These are phyloP conservation scores for Orgyia antiqua DNA, from an alignment of 2,888 invertebrate genomes.

Conservation along the genomic window DNA sequence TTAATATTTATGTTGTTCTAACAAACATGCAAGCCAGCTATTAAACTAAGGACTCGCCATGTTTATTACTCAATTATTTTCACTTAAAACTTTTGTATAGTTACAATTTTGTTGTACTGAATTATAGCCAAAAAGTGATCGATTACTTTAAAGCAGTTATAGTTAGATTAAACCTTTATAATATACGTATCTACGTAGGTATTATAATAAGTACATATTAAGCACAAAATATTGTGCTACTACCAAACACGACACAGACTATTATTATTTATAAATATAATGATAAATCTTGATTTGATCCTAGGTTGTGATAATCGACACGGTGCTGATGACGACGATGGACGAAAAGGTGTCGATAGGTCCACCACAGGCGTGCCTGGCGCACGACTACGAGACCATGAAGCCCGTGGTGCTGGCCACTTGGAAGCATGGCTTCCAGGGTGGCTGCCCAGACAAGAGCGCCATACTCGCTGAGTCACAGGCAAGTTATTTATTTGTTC, in stretches of 20 bases:
- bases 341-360: slow-evolving; percentile 85
- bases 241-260: too few relatives aligned
- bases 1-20: slow-evolving; percentile 42
- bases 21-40: slow-evolving; percentile 55
- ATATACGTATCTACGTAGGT: too few relatives aligned
- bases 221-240: too few relatives aligned
- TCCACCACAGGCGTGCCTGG: slow-evolving; percentile 87
- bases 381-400: slow-evolving; percentile 95
- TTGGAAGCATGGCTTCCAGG: slow-evolving; percentile 97
- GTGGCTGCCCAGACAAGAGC: slow-evolving; percentile 95
- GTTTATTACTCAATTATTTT: slow-evolving; percentile 51
- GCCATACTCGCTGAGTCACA: slow-evolving; percentile 94
- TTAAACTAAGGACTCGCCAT: slow-evolving; percentile 52
- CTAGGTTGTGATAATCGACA: slow-evolving; percentile 94
- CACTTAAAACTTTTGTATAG: slow-evolving; percentile 25
- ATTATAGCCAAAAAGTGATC: too few relatives aligned
- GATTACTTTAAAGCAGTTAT: too few relatives aligned
- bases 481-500: slow-evolving; percentile 49
- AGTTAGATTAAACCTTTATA: too few relatives aligned
- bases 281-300: too few relatives aligned
- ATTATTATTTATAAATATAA: too few relatives aligned
- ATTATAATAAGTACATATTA: too few relatives aligned
- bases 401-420: slow-evolving; percentile 95
- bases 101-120: too few relatives aligned
- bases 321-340: slow-evolving; percentile 88